Evolutionary conservation across 2,113 vertebrate species (phyloP), one percentile per base, ranked within the genome.

Genomic region (Lagopus leucura): DNA sequence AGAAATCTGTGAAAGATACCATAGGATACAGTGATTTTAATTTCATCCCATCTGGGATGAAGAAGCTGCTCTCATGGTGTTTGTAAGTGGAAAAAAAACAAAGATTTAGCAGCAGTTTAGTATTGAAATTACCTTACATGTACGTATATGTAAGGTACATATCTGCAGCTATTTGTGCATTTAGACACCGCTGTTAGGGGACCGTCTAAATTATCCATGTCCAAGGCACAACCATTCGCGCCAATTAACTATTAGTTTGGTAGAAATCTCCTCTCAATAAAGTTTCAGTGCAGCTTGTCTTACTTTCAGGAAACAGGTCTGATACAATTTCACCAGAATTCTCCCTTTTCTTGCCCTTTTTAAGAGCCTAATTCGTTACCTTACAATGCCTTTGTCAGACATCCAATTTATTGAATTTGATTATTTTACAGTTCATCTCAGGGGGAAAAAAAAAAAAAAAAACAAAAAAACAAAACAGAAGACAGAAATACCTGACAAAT

Each of bases 241-340:
- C 14, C 94, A 88, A 93, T 94, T 92, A 94, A 34, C 64, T 48
- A 27, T 66, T 79, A 92, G 63, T 19, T 40, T 77, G 72, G n/a
- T 2, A 0, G 77, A 95, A 92, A 65, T 86, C 27, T 65, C 55
- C 60, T 65, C 77, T 89, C 73, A 89, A 17, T 81, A 34, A 92
- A 65, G 52, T 72, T 85, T 90, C 88, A 61, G 48, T 84, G 64
- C 73, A 74, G 47, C 34, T 47, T 90, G 76, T 83, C 60, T 90
- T 78, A 38, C 34, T 83, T 95, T 77, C 28, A 90, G 91, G 79
- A 83, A 83, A 17, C 24, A 64, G 71, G 63, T 48, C 40, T 54
- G 45, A 80, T 42, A 77, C 55, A 45, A 60, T 83, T 81, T 88
- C 47, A 45, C 8, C 22, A 88, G 55, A 21, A 74, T 11, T 20